Evolutionary conservation across 2,113 vertebrate genomes (phyloP).

Genomic region (Hassar affinis): DNA sequence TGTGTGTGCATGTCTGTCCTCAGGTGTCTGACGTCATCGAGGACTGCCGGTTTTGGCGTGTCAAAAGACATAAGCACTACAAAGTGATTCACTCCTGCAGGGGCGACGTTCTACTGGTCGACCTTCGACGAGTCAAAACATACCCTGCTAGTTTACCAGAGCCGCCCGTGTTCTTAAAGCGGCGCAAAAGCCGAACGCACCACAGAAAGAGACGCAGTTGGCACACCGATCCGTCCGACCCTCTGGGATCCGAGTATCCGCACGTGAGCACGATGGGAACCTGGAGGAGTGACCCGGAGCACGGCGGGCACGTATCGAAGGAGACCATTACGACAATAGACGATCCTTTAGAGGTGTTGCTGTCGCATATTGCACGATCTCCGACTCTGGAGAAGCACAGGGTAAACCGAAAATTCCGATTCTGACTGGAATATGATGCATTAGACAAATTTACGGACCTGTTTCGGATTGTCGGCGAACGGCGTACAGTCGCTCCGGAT

Average conservation of each 20-base stretch:
- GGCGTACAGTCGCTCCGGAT: no score
- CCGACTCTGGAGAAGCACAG: slow-evolving; percentile 62
- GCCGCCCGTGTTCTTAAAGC: background rate
- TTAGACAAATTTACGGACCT: no score
- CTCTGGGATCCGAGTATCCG: slow-evolving; percentile 67
- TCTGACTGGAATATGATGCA: background rate
- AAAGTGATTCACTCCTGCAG: slow-evolving; percentile 74
- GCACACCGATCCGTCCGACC: slow-evolving; percentile 72
- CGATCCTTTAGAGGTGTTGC: slow-evolving; percentile 75
- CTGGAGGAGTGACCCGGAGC: slow-evolving; percentile 53
- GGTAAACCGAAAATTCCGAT: slow-evolving; percentile 48
- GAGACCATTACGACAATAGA: slow-evolving; percentile 74
- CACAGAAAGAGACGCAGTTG: slow-evolving; percentile 75
- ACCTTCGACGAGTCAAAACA: background rate
- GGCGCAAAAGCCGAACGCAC: background rate
- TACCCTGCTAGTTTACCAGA: background rate
- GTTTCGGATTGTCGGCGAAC: no score
- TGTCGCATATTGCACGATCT: slow-evolving; percentile 66
- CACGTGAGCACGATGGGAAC: slow-evolving; percentile 43
- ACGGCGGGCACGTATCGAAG: slow-evolving; percentile 62
- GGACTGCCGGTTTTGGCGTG: slow-evolving; percentile 65
- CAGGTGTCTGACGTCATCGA: slow-evolving; percentile 74
- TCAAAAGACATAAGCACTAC: slow-evolving; percentile 68
- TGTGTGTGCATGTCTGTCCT: background rate
- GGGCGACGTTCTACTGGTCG: slow-evolving; percentile 57